These are phyloP conservation scores for Allolobophora icterica DNA, from an alignment of 2,888 invertebrate species.

Conservation along the genomic window DNA sequence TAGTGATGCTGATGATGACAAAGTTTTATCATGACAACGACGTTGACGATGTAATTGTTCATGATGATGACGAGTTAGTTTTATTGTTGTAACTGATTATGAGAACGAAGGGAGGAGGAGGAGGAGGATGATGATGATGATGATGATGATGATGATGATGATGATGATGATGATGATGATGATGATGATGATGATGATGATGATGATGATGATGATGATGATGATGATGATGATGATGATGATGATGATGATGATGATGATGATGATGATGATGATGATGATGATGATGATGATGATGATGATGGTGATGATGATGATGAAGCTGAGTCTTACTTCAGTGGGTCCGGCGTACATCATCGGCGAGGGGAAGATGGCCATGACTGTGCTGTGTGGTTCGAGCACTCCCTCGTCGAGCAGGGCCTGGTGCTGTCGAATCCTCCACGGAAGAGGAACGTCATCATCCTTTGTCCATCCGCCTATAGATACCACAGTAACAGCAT, in stretches of 20 bases:
- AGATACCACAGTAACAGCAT: conserved; percentile 90
- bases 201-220: background rate
- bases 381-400: conserved; percentile 79
- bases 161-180: background rate
- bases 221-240: background rate
- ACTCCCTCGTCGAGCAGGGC: conserved; percentile 84
- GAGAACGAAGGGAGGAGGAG: background rate
- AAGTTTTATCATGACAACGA: too few species aligned
- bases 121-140: background rate
- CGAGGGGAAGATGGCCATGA: conserved; percentile 96
- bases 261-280: background rate
- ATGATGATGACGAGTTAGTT: too few species aligned
- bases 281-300: background rate
- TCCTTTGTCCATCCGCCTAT: conserved; percentile 97
- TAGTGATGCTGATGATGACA: background rate
- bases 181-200: background rate
- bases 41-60: too few species aligned
- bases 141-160: background rate
- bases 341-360: conserved; percentile 99
- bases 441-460: conserved; percentile 91
- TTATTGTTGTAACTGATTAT: background rate
- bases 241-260: background rate
- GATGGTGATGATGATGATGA: background rate
- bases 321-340: conserved; percentile 76
- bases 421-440: conserved; percentile 89